phyloP scores from a whole-genome alignment of 2,888 invertebrate species.

The Eledone cirrhosa region DNA sequence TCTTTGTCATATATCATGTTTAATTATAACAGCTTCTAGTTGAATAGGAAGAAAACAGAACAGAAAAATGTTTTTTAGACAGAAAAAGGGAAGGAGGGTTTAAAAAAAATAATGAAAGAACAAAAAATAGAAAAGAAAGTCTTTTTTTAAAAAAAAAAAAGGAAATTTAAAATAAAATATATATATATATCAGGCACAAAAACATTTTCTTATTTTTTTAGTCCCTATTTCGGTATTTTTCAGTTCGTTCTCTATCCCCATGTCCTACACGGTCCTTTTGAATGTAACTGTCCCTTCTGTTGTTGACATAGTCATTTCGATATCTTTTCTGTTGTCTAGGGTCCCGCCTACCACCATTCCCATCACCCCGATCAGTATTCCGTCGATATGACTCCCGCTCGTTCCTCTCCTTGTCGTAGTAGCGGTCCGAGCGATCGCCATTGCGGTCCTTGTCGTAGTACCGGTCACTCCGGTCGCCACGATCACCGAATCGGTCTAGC shows the following conservation, averaged over 20 bases:
- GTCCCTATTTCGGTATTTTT: neutral
- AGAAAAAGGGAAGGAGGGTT: no score
- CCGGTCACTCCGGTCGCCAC: slow-evolving; percentile 24
- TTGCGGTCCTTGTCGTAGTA: slow-evolving; percentile 25
- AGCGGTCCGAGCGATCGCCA: slow-evolving; percentile 26
- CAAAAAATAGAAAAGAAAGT: no score
- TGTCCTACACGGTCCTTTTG: neutral
- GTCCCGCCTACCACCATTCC: slow-evolving; percentile 8
- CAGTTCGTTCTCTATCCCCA: slow-evolving; percentile 13
- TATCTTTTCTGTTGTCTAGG: neutral
- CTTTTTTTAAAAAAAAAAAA: no score
- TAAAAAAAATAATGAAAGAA: no score
- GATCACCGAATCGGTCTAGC: slow-evolving; percentile 13
- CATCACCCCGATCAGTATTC: slow-evolving; percentile 34
- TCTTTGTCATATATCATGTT: no score
- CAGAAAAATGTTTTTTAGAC: no score
- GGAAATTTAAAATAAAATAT: no score
- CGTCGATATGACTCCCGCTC: slow-evolving; percentile 33
- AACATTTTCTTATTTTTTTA: neutral
- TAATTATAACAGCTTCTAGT: no score
- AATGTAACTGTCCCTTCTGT: slow-evolving; percentile 19
- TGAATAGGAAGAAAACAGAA: no score
- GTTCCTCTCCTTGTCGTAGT: slow-evolving; percentile 34
- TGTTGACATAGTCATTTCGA: neutral
- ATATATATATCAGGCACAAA: no score